A percentile compares a stretch with the other conserved stretches of the same genome.
These are phyloP conservation scores for Phataginus tetradactyla DNA, from an alignment of 2,797 vertebrate genomes.

Conservation along the genomic window DNA sequence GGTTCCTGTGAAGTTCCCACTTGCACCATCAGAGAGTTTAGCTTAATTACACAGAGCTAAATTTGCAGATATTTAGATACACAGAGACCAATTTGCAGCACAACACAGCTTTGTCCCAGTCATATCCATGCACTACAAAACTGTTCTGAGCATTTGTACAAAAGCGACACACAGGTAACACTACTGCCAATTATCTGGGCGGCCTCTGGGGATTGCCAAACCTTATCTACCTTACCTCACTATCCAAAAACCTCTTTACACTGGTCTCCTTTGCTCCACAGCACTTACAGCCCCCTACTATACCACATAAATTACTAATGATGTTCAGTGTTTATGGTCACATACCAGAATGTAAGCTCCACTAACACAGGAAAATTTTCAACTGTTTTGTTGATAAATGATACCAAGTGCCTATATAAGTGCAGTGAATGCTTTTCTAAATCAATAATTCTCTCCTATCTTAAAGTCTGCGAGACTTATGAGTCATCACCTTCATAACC, in stretches of 20 bases:
- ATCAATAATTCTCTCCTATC: slow-evolving; percentile 19
- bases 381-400: neutral
- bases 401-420: neutral
- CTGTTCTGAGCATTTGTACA: neutral
- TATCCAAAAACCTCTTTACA: neutral
- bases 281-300: neutral
- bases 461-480: neutral
- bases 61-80: neutral
- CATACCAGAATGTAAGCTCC: neutral
- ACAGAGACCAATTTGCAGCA: neutral
- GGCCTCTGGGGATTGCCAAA: neutral
- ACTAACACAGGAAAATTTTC: neutral
- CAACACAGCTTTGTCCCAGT: slow-evolving; percentile 6
- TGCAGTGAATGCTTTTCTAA: neutral
- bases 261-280: neutral
- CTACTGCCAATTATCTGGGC: neutral
- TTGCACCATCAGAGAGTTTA: neutral
- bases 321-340: neutral
- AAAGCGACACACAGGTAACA: neutral
- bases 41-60: slow-evolving; percentile 3
- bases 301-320: neutral
- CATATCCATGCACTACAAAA: neutral
- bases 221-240: neutral
- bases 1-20: slow-evolving; percentile 10
- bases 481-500: slow-evolving; percentile 14